Evolutionary conservation across 2,888 invertebrate genomes (phyloP).

Genomic region (Erannis defoliaria): DNA sequence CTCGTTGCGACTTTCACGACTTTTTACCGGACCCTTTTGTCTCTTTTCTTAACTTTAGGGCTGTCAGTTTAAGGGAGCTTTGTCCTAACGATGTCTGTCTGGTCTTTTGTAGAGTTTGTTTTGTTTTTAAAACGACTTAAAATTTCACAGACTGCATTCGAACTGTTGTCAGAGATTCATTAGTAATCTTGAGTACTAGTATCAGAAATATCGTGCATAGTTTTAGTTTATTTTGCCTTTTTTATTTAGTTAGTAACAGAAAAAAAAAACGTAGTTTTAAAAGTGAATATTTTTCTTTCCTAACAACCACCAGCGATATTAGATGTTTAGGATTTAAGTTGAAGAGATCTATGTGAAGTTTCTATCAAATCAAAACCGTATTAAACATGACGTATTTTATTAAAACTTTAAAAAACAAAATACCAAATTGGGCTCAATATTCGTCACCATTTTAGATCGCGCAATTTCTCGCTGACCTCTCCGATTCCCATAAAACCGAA

Average conservation of each 20-base stretch:
- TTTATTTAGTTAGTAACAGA: no score
- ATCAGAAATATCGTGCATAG: no score
- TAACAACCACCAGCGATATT: no score
- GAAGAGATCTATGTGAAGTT: no score
- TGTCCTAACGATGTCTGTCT: constrained; percentile 12
- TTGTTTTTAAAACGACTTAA: neutral
- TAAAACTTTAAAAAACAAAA: neutral
- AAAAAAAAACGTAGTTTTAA: no score
- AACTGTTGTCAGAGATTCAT: no score
- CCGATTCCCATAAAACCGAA: constrained; percentile 12
- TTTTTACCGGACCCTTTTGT: constrained; percentile 73
- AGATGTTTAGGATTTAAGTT: no score
- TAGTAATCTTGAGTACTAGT: no score
- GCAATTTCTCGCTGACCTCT: neutral
- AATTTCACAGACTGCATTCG: no score
- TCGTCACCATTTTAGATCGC: neutral
- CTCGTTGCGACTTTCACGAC: constrained; percentile 65
- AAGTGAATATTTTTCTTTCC: no score
- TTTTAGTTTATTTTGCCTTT: no score
- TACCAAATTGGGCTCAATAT: neutral
- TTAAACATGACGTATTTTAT: neutral
- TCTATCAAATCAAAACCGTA: neutral
- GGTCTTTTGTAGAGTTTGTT: constrained; percentile 2
- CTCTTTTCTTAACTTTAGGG: constrained; percentile 53
- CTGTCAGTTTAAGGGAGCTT: constrained; percentile 35